A percentile compares a stretch with the other conserved stretches of the same genome.
Conservation (phyloP, 2,797 vertebrate genomes). For the Galaxias olidus region DNA sequence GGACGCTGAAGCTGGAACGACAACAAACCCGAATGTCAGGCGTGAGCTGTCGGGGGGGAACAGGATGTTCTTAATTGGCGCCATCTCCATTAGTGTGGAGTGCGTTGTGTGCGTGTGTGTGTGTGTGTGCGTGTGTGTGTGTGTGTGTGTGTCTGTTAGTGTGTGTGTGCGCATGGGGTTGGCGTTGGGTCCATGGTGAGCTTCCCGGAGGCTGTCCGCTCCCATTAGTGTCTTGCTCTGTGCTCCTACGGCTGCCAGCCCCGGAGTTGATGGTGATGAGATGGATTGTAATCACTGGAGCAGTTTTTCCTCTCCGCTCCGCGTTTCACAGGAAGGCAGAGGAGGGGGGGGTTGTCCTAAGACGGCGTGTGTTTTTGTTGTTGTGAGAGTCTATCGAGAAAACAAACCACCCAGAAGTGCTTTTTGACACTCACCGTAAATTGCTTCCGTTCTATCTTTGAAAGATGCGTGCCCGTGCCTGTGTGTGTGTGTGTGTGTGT, state of each 20-base stretch:
- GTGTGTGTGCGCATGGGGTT: no score
- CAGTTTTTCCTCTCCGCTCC: neutral
- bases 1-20: no score
- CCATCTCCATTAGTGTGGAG: no score
- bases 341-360: neutral
- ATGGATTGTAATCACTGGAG: slow-evolving; percentile 7
- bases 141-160: no score
- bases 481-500: slow-evolving; percentile 11
- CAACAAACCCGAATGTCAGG: no score
- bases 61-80: no score
- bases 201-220: slow-evolving; percentile 11
- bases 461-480: neutral
- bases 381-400: neutral
- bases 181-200: slow-evolving; percentile 11
- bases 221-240: slow-evolving; percentile 5
- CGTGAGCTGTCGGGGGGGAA: no score
- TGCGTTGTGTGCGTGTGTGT: no score
- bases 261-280: slow-evolving; percentile 1
- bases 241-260: slow-evolving; percentile 8
- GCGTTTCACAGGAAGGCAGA: neutral
- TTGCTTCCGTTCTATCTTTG: slow-evolving; percentile 3
- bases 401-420: slow-evolving; percentile 3
- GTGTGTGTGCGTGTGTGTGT: no score
- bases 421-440: slow-evolving; percentile 7
- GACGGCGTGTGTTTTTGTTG: neutral